phyloP scores from a whole-genome alignment of 2,113 vertebrate species.

The Sialia sialis region DNA sequence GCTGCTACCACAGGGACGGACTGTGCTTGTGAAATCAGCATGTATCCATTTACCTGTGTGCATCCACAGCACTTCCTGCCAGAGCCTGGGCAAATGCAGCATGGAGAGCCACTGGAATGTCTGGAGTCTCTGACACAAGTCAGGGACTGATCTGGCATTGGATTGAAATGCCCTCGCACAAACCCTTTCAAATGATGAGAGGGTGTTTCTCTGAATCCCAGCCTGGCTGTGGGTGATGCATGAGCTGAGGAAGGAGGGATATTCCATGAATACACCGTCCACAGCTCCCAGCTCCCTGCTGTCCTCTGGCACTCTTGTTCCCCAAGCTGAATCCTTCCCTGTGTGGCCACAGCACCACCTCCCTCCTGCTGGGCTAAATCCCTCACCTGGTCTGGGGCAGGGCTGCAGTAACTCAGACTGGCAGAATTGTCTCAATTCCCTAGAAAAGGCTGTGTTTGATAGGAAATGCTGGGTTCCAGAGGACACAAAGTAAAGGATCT shows the following conservation, averaged over 20 bases:
- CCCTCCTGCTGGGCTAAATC: not conserved
- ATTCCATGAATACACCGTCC: not conserved
- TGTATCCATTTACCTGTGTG: not conserved
- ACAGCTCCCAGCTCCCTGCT: not conserved
- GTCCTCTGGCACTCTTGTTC: not conserved
- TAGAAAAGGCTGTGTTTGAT: not conserved
- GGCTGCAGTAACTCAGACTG: not conserved
- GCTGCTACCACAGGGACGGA: not conserved
- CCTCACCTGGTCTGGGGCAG: not conserved
- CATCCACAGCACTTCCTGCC: not conserved
- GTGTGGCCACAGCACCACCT: not conserved
- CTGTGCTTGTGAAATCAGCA: not conserved
- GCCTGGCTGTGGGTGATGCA: not conserved
- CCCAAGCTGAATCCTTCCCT: not conserved
- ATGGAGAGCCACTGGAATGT: not conserved
- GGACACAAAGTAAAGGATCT: not conserved
- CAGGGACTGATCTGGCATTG: not conserved
- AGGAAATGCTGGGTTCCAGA: not conserved
- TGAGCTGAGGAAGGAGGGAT: not conserved
- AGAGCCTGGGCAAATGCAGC: not conserved
- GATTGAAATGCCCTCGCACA: not conserved
- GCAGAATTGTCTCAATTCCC: not conserved
- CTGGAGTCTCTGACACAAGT: not conserved
- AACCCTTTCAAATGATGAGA: not conserved
- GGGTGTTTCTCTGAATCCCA: not conserved